Evolutionary conservation across 2,113 vertebrate species (phyloP).

Genomic region (Astur gentilis): DNA sequence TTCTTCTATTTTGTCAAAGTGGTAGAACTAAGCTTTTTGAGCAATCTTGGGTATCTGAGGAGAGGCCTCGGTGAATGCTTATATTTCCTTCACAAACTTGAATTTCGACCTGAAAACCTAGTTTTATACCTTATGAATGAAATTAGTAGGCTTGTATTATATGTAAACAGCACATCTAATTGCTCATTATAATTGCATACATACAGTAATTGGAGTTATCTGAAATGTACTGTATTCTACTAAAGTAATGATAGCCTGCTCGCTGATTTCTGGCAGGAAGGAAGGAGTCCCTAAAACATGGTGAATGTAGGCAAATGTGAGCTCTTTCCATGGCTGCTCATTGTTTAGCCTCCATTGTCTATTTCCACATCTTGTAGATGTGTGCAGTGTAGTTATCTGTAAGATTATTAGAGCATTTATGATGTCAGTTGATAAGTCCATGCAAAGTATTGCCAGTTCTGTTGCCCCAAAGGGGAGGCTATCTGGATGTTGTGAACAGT

Average conservation of each 20-base stretch:
- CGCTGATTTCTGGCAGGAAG: neutral
- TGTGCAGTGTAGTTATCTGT: neutral
- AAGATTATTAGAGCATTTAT: neutral
- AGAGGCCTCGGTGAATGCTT: neutral
- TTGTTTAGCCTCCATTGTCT: neutral
- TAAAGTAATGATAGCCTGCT: neutral
- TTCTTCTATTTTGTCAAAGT: neutral
- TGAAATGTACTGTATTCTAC: neutral
- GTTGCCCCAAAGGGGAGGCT: fast-evolving
- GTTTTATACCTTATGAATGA: neutral
- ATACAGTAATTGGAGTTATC: neutral
- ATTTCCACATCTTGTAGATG: neutral
- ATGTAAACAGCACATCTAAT: neutral
- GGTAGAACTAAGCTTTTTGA: neutral
- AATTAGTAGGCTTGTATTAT: neutral
- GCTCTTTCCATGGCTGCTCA: fast-evolving
- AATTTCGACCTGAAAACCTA: neutral
- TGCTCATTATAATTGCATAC: neutral
- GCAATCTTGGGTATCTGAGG: neutral
- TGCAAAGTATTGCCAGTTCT: neutral
- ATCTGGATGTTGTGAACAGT: neutral
- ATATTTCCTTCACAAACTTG: neutral
- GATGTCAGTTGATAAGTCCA: neutral
- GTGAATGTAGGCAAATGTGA: fast-evolving
- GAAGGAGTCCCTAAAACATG: neutral